Evolutionary conservation across 2,888 invertebrate genomes (phyloP).

Genomic region (Timandra comae): DNA sequence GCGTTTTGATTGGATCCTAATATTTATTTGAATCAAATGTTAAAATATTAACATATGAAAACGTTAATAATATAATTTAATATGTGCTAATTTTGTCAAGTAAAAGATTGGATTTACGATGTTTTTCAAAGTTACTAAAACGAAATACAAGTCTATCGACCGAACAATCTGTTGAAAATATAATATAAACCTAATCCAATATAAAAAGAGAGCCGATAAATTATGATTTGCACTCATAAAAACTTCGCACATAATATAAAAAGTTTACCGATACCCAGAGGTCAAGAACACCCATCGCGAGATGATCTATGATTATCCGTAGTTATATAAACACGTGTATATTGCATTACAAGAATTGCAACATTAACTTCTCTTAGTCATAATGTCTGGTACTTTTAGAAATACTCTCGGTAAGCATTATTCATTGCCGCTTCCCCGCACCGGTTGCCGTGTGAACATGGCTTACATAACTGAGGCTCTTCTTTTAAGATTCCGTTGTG

Average conservation of each 20-base stretch:
- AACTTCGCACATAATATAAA: conserved; percentile 26
- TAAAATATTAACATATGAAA: too few species aligned
- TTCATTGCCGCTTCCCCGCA: conserved; percentile 14
- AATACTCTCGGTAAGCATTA: conserved; percentile 14
- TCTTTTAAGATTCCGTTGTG: background rate
- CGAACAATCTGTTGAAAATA: conserved; percentile 11
- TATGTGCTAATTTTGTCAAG: too few species aligned
- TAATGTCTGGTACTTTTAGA: conserved; percentile 15
- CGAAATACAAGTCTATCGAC: conserved; percentile 5
- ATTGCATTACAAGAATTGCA: too few species aligned
- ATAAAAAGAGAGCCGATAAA: conserved; percentile 24
- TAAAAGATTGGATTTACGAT: too few species aligned
- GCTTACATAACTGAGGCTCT: conserved; percentile 6
- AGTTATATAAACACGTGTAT: conserved; percentile 9
- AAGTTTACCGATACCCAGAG: conserved; percentile 34
- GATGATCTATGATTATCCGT: conserved; percentile 17
- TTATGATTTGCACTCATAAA: conserved; percentile 32
- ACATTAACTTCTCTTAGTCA: conserved; percentile 8
- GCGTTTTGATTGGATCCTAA: too few species aligned
- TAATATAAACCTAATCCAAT: conserved; percentile 27
- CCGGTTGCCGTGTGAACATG: conserved; percentile 11
- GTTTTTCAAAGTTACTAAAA: too few species aligned
- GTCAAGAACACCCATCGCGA: conserved; percentile 30
- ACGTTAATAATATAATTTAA: too few species aligned
- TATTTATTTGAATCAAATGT: too few species aligned